Evolutionary conservation across 2,113 vertebrate species (phyloP).

Genomic region (Muntiacus muntjak): DNA sequence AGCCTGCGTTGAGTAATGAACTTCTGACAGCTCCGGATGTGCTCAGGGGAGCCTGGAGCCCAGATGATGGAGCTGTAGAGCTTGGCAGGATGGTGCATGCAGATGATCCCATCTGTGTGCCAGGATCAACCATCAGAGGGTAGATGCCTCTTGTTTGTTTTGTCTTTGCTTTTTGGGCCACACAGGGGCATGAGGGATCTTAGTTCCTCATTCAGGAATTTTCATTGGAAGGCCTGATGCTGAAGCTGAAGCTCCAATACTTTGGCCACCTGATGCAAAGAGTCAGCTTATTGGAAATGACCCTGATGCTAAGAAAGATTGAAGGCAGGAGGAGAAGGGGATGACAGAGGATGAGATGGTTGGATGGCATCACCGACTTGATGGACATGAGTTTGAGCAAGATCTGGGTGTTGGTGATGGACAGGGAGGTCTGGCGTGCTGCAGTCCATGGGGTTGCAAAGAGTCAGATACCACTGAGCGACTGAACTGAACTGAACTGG

Average conservation of each 20-base stretch:
- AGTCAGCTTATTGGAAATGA: background rate
- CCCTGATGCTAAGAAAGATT: background rate
- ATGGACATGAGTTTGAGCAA: background rate
- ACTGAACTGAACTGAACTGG: background rate
- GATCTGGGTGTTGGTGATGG: background rate
- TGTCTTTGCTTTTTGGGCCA: background rate
- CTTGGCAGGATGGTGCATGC: fast-evolving
- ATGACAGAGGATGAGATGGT: background rate
- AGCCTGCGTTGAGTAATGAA: no score
- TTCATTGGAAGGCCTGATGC: background rate
- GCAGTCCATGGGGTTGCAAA: fast-evolving
- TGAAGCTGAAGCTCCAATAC: background rate
- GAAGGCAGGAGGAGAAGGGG: background rate
- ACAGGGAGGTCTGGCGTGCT: background rate
- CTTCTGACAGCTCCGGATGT: fast-evolving
- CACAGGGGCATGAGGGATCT: background rate
- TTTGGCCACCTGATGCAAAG: background rate
- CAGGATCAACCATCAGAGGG: background rate
- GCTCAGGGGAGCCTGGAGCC: background rate
- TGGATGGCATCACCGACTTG: fast-evolving
- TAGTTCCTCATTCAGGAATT: background rate
- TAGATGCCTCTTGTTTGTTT: background rate
- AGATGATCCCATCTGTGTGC: no score
- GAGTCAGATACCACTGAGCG: fast-evolving
- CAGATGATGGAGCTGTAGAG: fast-evolving